Percentiles rank a stretch among this genome's conserved stretches.
phyloP scores from a whole-genome alignment of 1,140 invertebrate species.

The Bombus sylvicola region DNA sequence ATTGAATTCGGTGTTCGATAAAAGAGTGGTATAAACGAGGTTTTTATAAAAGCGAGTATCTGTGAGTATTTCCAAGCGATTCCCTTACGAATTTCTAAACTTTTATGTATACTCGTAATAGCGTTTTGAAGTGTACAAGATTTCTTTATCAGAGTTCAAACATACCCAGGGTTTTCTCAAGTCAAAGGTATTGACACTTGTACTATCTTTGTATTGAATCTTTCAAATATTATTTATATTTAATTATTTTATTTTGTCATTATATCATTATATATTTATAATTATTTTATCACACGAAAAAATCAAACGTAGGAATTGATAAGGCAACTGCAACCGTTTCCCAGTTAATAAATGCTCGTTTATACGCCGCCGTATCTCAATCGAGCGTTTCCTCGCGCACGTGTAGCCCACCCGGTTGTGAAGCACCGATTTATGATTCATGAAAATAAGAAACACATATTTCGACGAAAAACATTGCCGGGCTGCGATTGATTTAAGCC shows the following conservation, averaged over 20 bases:
- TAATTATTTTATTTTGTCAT: background rate
- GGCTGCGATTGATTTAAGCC: background rate
- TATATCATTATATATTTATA: background rate
- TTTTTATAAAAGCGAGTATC: background rate
- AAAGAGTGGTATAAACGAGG: no score
- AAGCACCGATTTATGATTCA: slow-evolving; percentile 43
- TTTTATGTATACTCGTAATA: background rate
- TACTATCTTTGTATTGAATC: background rate
- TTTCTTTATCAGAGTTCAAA: background rate
- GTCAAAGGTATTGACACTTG: background rate
- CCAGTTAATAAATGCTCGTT: slow-evolving; percentile 46
- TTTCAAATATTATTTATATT: background rate
- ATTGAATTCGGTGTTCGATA: no score
- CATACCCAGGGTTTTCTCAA: background rate
- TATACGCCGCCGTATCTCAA: slow-evolving; percentile 38
- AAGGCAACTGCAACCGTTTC: slow-evolving; percentile 40
- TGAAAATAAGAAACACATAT: slow-evolving; percentile 17
- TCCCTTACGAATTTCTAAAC: background rate
- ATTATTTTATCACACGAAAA: slow-evolving; percentile 25
- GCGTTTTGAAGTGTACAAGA: background rate
- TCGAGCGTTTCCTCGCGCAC: slow-evolving; percentile 2
- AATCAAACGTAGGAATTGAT: slow-evolving; percentile 38
- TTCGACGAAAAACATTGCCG: background rate
- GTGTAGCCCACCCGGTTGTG: background rate
- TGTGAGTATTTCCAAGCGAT: background rate